A percentile compares a stretch with the other conserved stretches of the same genome.
These are phyloP conservation scores for Myathropa florea DNA, from an alignment of 2,888 invertebrate genomes.

Conservation along the genomic window DNA sequence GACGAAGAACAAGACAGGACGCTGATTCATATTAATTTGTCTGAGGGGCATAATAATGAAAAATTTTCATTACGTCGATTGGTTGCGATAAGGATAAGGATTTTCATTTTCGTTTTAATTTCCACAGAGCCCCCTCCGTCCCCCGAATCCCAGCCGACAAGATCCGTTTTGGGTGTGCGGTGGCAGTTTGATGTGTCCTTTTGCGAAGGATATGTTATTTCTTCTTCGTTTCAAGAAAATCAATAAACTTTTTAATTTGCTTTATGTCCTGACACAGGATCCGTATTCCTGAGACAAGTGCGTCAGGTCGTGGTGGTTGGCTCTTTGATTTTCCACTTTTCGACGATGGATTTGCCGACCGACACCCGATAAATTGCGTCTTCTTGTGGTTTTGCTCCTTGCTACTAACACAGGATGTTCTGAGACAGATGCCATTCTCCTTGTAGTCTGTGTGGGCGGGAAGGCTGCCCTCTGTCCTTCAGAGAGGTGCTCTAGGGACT, in stretches of 20 bases:
- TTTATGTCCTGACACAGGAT: constrained; percentile 27
- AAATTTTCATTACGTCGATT: constrained; percentile 64
- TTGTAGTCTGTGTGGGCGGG: too few relatives aligned
- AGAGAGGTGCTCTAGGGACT: neutral
- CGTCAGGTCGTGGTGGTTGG: neutral
- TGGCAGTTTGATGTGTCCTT: neutral
- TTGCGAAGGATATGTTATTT: constrained; percentile 4
- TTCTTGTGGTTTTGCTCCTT: constrained; percentile 3
- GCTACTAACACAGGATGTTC: neutral
- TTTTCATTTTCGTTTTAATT: constrained; percentile 42
- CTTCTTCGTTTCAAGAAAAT: neutral
- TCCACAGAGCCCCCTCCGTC: constrained; percentile 8
- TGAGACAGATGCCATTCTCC: constrained; percentile 46
- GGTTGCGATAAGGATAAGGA: constrained; percentile 36
- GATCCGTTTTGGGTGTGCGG: neutral
- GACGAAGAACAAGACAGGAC: constrained; percentile 3
- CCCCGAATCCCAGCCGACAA: neutral
- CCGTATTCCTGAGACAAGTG: too few relatives aligned
- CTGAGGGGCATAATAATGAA: constrained; percentile 53
- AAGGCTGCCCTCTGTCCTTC: neutral
- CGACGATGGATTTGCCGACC: constrained; percentile 29
- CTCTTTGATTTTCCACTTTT: constrained; percentile 60
- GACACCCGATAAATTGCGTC: constrained; percentile 34
- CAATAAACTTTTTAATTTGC: constrained; percentile 52
- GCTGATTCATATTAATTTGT: constrained; percentile 68